Evolutionary conservation across 1,140 invertebrate genomes (phyloP), one percentile per base, ranked within the genome.

Genomic region (Ceratina australensis): DNA sequence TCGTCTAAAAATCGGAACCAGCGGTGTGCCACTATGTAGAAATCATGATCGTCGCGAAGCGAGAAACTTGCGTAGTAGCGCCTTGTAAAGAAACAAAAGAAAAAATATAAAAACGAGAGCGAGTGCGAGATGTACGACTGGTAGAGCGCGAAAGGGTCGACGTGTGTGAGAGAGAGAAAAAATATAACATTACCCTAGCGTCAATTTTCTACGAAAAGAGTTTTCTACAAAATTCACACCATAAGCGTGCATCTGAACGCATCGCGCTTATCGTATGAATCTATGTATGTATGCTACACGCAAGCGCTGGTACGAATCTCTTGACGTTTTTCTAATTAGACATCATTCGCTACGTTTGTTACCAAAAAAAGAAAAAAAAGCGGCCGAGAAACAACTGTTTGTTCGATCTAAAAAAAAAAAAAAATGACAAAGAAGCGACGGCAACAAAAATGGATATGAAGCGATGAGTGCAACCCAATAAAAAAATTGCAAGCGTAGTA

Each of bases 171-270:
- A 49, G 54, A 59, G 18, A 67, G 28, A 79, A 3, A 73, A 10
- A 72, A 65, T 78, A 54, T 57, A 66, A 79, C 59, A 90, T 90
- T 87, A 91, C 88, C 90, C 87, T 91, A 91, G 89, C 85, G 89
- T 92, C 90, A 91, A 91, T 91, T 91, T 91, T 91, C 89, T 91
- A 91, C 89, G 83, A 90, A 85, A 65, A 87, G 76, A 84, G 79
- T 85, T 84, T 84, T 81, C 79, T 85, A 85, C 83, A 78, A 81
- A 76, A 84, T 84, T 86, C 83, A 86, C 76, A 67, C 78, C 63
- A 80, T 85, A 83, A 79, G 78, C 79, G 80, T 69, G 73, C 54
- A 78, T 82, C 18, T 20, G n/a, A 54, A 65, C 50, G 59, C 20
- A 66, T 79, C 72, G 50, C 80, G 85, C 84, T 86, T 81, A 81